These are phyloP conservation scores for Cavia aperea DNA, from an alignment of 2,113 vertebrate species.

Conservation along the genomic window DNA sequence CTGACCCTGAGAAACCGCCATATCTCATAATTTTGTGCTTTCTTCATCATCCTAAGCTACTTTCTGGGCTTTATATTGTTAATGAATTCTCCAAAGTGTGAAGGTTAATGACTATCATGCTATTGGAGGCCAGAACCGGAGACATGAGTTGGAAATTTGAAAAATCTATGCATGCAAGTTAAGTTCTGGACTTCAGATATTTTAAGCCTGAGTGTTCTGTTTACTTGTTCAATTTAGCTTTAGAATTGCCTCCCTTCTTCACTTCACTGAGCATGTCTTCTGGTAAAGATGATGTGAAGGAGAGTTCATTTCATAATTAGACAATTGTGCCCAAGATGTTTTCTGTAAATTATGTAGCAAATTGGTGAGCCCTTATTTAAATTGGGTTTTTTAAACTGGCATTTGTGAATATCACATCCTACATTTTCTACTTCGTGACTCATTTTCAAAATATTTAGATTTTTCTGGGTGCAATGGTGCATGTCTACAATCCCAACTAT, in stretches of 20 bases:
- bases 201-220: conserved; percentile 24
- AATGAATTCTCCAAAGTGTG: conserved; percentile 18
- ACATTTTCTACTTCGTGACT: background rate
- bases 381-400: background rate
- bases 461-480: background rate
- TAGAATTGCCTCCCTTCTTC: background rate
- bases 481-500: background rate
- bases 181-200: background rate
- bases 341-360: conserved; percentile 18
- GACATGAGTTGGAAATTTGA: background rate
- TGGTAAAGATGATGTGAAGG: background rate
- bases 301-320: conserved; percentile 23
- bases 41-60: background rate
- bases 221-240: conserved; percentile 37
- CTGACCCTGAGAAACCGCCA: background rate
- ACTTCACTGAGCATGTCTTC: background rate
- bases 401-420: background rate
- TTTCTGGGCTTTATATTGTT: background rate
- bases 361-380: background rate
- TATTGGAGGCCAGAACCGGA: background rate
- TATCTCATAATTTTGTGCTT: background rate
- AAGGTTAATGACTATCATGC: background rate
- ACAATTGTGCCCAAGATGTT: conserved; percentile 27
- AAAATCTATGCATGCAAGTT: background rate
- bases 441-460: conserved; percentile 20